Evolutionary conservation across 2,113 vertebrate species (phyloP).

Genomic region (Heterotilapia buettikoferi): DNA sequence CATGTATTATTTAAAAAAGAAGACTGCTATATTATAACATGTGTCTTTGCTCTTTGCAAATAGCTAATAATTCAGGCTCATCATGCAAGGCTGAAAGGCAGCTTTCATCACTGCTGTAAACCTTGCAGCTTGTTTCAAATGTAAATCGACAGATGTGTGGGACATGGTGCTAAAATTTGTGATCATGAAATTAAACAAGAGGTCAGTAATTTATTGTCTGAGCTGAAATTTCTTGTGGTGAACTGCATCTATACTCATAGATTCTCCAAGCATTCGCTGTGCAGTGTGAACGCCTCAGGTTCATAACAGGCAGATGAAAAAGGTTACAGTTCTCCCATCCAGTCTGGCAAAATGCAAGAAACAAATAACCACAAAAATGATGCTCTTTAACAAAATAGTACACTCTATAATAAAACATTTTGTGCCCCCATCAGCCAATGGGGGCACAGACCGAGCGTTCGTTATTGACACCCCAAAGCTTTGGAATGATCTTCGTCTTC

Average conservation of each 20-base stretch:
- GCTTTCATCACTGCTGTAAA: not conserved
- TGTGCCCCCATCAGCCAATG: not conserved
- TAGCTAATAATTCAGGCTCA: not conserved
- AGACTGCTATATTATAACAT: not conserved
- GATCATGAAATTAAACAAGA: not conserved
- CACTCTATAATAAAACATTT: not conserved
- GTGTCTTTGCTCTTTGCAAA: not conserved
- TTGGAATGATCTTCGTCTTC: not conserved
- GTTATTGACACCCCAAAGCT: not conserved
- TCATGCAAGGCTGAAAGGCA: not conserved
- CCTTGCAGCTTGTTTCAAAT: not conserved
- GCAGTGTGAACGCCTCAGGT: not conserved
- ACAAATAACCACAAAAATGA: not conserved
- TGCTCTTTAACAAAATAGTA: not conserved
- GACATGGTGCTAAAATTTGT: not conserved
- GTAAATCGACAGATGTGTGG: not conserved
- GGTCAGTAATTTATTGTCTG: not conserved
- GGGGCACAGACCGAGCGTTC: not conserved
- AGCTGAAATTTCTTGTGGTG: not conserved
- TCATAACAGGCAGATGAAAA: not conserved
- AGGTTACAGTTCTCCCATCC: not conserved
- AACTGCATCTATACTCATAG: not conserved
- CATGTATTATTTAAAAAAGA: not conserved
- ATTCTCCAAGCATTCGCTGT: not conserved
- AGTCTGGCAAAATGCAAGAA: not conserved